phyloP scores from a whole-genome alignment of 2,888 invertebrate genomes.

The Allacma fusca region DNA sequence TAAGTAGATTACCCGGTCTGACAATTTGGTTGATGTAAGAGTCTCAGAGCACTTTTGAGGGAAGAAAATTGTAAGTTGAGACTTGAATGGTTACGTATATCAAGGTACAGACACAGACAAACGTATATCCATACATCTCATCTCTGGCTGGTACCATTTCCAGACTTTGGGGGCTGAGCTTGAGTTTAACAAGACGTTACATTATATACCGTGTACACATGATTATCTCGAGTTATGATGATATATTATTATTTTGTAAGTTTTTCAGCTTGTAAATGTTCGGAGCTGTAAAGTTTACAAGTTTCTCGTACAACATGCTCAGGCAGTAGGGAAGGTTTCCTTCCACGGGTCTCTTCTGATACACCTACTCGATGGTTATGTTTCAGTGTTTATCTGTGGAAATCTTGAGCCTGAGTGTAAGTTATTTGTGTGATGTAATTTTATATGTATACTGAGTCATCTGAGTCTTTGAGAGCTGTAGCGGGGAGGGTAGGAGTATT shows the following conservation, averaged over 20 bases:
- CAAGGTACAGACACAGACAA: background rate
- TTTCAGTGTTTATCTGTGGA: background rate
- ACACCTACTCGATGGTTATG: too few species aligned
- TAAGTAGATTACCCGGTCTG: conserved; percentile 7
- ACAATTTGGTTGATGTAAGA: background rate
- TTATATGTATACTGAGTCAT: background rate
- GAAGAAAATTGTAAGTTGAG: background rate
- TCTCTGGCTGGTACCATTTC: background rate
- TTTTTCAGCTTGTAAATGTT: background rate
- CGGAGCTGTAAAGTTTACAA: background rate
- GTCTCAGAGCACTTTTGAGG: background rate
- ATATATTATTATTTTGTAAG: conserved; percentile 13
- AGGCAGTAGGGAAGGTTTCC: too few species aligned
- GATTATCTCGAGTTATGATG: conserved; percentile 8
- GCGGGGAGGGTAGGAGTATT: background rate
- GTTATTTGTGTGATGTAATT: background rate
- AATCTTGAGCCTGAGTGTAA: background rate
- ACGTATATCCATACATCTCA: too few species aligned
- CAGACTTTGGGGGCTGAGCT: background rate
- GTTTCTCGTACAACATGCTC: background rate
- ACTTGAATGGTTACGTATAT: background rate
- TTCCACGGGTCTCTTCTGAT: too few species aligned
- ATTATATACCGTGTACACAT: conserved; percentile 4
- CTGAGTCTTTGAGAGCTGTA: background rate
- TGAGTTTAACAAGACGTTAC: conserved; percentile 1